Evolutionary conservation across 2,113 vertebrate genomes (phyloP).

Genomic region (Ciconia boyciana): DNA sequence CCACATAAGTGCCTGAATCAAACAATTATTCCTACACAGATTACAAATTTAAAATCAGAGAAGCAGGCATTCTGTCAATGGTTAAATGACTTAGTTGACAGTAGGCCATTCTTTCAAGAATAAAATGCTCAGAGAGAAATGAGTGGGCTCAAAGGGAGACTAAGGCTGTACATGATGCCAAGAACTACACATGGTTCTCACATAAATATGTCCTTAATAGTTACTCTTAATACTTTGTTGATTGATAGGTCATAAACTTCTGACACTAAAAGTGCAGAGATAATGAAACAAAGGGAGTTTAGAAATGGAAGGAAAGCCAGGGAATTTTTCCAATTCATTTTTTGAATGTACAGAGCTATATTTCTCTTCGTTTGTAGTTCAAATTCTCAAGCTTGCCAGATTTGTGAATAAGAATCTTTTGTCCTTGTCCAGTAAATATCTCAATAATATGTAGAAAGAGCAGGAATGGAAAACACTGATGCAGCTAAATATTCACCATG

Average conservation of each 20-base stretch:
- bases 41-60: background rate
- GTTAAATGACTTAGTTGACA: constrained; percentile 43
- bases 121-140: background rate
- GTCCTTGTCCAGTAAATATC: background rate
- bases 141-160: background rate
- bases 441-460: background rate
- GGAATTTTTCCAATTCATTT: background rate
- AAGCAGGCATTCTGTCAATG: background rate
- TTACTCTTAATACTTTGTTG: constrained; percentile 20
- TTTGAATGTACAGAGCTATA: constrained; percentile 28
- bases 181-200: constrained; percentile 30
- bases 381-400: background rate
- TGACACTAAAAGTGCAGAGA: background rate
- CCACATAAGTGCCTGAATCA: background rate
- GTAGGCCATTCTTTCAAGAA: constrained; percentile 37
- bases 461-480: background rate
- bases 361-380: constrained; percentile 28
- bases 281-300: constrained; percentile 45
- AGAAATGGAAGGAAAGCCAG: background rate
- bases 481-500: background rate
- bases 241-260: constrained; percentile 47
- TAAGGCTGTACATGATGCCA: background rate
- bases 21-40: background rate
- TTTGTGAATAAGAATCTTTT: background rate
- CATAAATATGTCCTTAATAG: constrained; percentile 46